Evolutionary conservation across 2,113 vertebrate species (phyloP), one percentile per base, ranked within the genome.

Genomic region (Chloropsis cyanopogon): DNA sequence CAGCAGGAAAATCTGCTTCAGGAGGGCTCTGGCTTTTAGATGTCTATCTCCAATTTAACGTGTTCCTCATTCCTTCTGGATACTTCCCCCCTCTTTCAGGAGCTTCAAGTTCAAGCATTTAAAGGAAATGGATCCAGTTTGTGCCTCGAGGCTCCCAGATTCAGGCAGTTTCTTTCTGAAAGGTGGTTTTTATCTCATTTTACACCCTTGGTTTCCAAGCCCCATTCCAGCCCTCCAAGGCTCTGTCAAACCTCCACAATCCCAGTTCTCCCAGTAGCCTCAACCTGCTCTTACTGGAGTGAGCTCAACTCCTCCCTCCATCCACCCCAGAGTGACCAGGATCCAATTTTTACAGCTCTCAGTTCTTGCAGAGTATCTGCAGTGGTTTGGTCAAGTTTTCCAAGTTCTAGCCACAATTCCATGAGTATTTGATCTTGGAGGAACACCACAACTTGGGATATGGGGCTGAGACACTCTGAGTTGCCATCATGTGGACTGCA

Each of bases 41-140:
- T 92, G 21, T 4, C 0, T 92, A 95, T 95, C 94, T 95, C 66
- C 56, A 70, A 14, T 17, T 39, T 22, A 65, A 33, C 0, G 0
- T 94, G 81, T 91, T 94, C 87, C 93, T 97, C 95, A 91, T 94
- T 94, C 91, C 82, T 93, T 73, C 52, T 68, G 33, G 66, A 94
- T 59, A 63, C 29, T 14, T 82, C 18, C 7, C 5, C 46, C 31
- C 28, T 57, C 42, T 72, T 53, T 61, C 63, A 89, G 63, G 33
- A 94, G 79, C 78, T 91, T 92, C 63, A 59, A 78, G 35, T 75
- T 86, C 68, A 90, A 87, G 35, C 15, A 39, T 25, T 87, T 64
- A 64, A 75, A 89, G 35, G 39, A 70, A 92, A 83, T 6, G 0
- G 44, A 79, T 42, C 42, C 59, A 80, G 70, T 35, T 44, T 39